Evolutionary conservation across 2,113 vertebrate genomes (phyloP), one percentile per base, ranked within the genome.

Genomic region (Peucedramus taeniatus): DNA sequence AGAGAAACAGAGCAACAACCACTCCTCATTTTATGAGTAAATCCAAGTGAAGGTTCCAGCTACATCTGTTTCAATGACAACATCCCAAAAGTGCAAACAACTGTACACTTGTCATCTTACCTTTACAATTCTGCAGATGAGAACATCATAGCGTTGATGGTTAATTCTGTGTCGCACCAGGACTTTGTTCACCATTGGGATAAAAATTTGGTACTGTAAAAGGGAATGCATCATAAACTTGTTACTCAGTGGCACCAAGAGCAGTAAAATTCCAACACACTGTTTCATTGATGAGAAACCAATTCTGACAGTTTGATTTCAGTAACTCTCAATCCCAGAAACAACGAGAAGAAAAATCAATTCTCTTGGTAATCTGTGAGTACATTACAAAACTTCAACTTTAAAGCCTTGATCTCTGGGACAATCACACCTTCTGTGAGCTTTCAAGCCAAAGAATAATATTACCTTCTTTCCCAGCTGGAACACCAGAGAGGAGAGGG

Each of bases 121-220:
- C 98, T 99, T 99, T 13, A 99, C 98, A 76, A 99, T 99, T 51
- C 99, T 98, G 97, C 99, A 99, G 97, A 99, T 99, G 68, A 99
- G 99, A 61, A 99, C 98, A 39, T 99, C 99, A 1, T 99, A 99
- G 64, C 99, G 99, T 74, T 99, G 99, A 93, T 99, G 99, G 96
- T 99, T 99, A 93, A 99, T 99, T 83, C 99, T 97, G 98, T 99
- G 99, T 74, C 99, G 98, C 92, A 99, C 98, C 97, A 99, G 98
- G 57, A 99, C 99, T 97, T 99, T 99, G 95, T 99, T 99, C 96
- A 99, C 99, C 99, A 99, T 99, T 0, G 99, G 99, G 77, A 99
- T 99, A 96, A 99, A 99, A 96, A 99, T 99, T 82, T 99, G 99
- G 95, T 99, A 99, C 99, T 99, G 92, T n/a, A 93, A 13, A 96